Conservation (phyloP, 2,797 vertebrate species). For the Eulemur rubriventer region DNA sequence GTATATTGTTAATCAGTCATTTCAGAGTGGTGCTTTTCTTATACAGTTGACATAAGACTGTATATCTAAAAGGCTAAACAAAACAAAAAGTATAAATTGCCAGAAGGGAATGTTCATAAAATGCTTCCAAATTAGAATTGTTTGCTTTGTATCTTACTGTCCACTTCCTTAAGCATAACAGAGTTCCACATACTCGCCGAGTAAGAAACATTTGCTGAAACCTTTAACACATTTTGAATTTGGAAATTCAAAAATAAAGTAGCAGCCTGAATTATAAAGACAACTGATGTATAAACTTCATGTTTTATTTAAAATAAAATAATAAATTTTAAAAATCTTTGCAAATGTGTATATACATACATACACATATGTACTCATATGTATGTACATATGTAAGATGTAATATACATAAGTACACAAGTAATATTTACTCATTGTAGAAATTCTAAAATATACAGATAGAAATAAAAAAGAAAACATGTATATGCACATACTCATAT, state of each 20-base stretch:
- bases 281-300: not conserved
- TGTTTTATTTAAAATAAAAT: conserved; percentile 50
- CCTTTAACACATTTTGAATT: conserved; percentile 56
- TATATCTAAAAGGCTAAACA: conserved; percentile 45
- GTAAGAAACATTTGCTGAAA: not conserved
- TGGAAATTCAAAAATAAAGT: conserved; percentile 61
- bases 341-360: not conserved
- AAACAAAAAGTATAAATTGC: conserved; percentile 60
- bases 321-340: conserved; percentile 1
- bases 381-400: not conserved
- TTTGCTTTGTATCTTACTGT: conserved; percentile 69
- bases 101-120: conserved; percentile 71
- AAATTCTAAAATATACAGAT: not conserved
- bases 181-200: conserved; percentile 62
- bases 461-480: not conserved
- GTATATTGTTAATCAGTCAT: conserved; percentile 35
- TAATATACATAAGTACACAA: conserved; percentile 26
- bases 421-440: not conserved
- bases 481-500: not conserved
- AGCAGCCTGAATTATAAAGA: conserved; percentile 48
- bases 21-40: conserved; percentile 48
- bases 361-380: not conserved
- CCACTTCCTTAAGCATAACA: conserved; percentile 62
- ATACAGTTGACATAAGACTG: conserved; percentile 61
- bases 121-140: conserved; percentile 71